Evolutionary conservation across 2,113 vertebrate genomes (phyloP).

Genomic region (Gila orcuttii): DNA sequence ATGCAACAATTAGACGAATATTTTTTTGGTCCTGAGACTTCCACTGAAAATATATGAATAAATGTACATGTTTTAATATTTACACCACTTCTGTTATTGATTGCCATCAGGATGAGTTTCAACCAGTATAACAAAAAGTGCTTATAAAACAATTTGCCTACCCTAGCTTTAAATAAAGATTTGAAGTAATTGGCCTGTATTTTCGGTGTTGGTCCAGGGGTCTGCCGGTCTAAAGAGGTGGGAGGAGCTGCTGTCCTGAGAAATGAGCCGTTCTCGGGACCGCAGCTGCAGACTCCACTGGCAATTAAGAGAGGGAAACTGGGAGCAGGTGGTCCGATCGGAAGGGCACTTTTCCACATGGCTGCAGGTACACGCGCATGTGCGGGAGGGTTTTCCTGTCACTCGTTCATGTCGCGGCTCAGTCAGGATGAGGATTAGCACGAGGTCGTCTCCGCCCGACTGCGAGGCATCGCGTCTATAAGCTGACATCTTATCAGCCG

Average conservation of each 20-base stretch:
- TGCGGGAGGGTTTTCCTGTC: neutral
- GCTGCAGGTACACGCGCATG: slow-evolving; percentile 61
- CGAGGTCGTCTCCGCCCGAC: neutral
- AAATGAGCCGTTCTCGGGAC: slow-evolving; percentile 65
- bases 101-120: too few relatives aligned
- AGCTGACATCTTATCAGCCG: slow-evolving; percentile 1
- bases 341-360: slow-evolving; percentile 74
- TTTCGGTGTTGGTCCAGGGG: neutral
- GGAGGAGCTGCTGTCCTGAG: slow-evolving; percentile 53
- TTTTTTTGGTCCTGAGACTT: too few relatives aligned
- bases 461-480: neutral
- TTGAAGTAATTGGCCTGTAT: neutral
- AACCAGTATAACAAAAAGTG: too few relatives aligned
- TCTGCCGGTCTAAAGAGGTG: neutral
- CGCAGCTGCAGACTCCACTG: slow-evolving; percentile 72
- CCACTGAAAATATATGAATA: too few relatives aligned
- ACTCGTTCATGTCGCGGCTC: neutral
- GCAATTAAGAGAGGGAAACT: slow-evolving; percentile 73
- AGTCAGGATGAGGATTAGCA: slow-evolving; percentile 16
- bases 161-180: neutral
- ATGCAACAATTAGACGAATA: too few relatives aligned
- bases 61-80: too few relatives aligned
- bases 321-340: slow-evolving; percentile 76
- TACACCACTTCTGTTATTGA: too few relatives aligned
- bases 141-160: too few relatives aligned